Percentiles rank a stretch among this genome's conserved stretches.
phyloP scores from a whole-genome alignment of 2,797 vertebrate species.

The Microhierax caerulescens region DNA sequence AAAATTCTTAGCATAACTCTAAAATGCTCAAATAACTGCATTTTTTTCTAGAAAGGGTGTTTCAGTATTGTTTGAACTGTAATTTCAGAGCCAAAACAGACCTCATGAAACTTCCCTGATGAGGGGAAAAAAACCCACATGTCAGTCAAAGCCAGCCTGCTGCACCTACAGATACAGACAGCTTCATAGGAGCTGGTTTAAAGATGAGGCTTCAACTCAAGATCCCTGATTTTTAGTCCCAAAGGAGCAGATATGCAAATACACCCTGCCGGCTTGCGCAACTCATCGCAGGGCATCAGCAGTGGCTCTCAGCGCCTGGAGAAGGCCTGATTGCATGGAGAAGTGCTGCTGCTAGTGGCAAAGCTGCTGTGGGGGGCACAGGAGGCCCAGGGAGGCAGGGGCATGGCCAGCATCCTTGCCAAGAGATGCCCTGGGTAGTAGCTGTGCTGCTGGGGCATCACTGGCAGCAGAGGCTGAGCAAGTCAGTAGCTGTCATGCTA shows the following conservation, averaged over 20 bases:
- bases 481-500: neutral
- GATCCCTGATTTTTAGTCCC: neutral
- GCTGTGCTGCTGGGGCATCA: neutral
- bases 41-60: neutral
- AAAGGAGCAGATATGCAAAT: neutral
- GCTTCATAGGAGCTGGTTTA: neutral
- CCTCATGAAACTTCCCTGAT: neutral
- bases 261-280: neutral
- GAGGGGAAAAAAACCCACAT: accelerated
- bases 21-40: neutral
- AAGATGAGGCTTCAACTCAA: neutral
- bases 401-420: neutral
- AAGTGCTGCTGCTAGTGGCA: neutral
- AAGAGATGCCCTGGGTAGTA: neutral
- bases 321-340: neutral
- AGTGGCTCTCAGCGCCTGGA: accelerated
- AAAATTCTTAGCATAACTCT: neutral
- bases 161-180: neutral
- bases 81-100: neutral
- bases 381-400: neutral
- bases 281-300: neutral
- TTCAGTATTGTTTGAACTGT: neutral
- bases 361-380: neutral
- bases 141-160: neutral
- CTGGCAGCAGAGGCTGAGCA: neutral